Base-by-base conservation (phyloP, 2,797 vertebrate genomes). In the Scarus forsteni region DNA sequence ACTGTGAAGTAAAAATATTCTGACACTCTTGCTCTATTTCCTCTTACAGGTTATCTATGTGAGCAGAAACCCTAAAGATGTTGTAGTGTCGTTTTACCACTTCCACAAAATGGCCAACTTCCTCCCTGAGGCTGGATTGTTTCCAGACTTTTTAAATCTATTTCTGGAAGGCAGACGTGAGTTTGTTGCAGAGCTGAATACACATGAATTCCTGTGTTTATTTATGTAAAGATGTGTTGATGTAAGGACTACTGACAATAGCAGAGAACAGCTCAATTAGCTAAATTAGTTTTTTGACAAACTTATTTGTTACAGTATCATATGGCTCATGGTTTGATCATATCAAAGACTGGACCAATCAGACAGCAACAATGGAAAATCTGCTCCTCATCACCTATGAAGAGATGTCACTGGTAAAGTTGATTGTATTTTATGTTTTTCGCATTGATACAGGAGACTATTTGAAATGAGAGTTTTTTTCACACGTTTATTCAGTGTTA, bases 291-390 rank as follows among this genome's bases (percentile, higher is more conserved):
- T 27, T 27, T 27, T 27, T 27, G 27, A 27, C 27, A 27, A 27
- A 27, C 27, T 2, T 27, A 27, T 19, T 46, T 67, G 27, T 71
- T 60, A 0, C 89, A 98, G 97, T 96, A 77, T 66, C 88, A 63
- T 96, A 86, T 0, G 96, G 96, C 16, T 97, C 95, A 57, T 98
- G 96, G 96, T 98, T 98, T 59, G 93, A 97, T 39, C 97, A 98
- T 0, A 12, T 96, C 59, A 96, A 93, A 63, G 95, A 88, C 43
- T 98, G 97, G 97, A 93, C 94, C 56, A 76, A 74, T 63, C 91
- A 94, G 73, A 63, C 40, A 42, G 77, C 56, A 43, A 72, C 90
- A 1, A 79, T 92, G 59, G 70, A 92, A 49, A 88, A 93, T 79
- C 85, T 96, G 75, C 77, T 96, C 56, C 94, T 92, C 1, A 13